Evolutionary conservation across 2,888 invertebrate species (phyloP), one percentile per base, ranked within the genome.

Genomic region (Parnassius orleans): DNA sequence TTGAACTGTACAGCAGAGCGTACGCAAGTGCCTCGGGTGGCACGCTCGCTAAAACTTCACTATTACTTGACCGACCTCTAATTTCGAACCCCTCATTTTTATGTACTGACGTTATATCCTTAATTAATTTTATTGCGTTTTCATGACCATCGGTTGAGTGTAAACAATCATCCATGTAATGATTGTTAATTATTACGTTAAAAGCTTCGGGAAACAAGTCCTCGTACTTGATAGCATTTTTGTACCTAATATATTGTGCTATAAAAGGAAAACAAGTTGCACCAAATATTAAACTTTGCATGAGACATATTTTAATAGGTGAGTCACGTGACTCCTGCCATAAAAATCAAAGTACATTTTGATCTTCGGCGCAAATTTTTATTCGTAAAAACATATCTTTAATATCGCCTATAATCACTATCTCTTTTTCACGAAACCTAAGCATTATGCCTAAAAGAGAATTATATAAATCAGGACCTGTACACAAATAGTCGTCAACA

Each of bases 221-320:
- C 0, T 24, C 24, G 24, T 43, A 43, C 1, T 43, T 43, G 2
- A 43, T 10, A 2, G 43, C 10, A 43, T 43, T 43, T 43, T 43
- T 43, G 11, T 43, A 10, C 11, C 64, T 68, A 24, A 71, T 67
- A 53, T 66, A 68, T 24, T 69, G 68, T n/a, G 70, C 68, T 19
- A 69, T 66, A 14, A 70, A 70, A 10, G 66, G 69, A 2, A 68
- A 72, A 51, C 66, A 68, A 5, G 62, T 71, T 5, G 67, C 66
- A 5, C 69, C 67, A 54, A 69, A 69, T 7, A 69, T 46, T 53
- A 69, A 57, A 48, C 46, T 46, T 46, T 46, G 5, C 24, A 24
- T 24, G 7, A 24, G 0, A 24, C 24, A 24, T 60, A 57, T 2
- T 24, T 24, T 24, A 24, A 24, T 24, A 5, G 24, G 19, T 51